Conservation (phyloP, 2,888 invertebrate genomes). For the Hirudinaria manillensis region DNA sequence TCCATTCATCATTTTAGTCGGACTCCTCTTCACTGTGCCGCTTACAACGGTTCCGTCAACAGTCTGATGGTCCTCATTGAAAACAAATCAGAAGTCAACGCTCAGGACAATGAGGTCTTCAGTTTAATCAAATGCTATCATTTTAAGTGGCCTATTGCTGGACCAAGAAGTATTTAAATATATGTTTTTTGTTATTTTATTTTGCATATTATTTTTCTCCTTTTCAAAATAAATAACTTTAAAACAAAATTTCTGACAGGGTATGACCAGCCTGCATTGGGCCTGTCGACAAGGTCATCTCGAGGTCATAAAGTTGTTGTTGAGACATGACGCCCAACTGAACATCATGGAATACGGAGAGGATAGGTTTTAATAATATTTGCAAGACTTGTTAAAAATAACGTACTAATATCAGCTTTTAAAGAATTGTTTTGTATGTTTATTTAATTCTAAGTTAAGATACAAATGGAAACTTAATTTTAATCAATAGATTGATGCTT, state of each 20-base stretch:
- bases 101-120: constrained; percentile 51
- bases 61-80: constrained; percentile 55
- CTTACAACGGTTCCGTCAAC: constrained; percentile 53
- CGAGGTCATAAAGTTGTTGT: constrained; percentile 52
- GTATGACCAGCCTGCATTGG: constrained; percentile 54
- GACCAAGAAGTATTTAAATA: neutral
- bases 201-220: neutral
- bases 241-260: constrained; percentile 36
- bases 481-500: neutral
- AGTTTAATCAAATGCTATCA: neutral
- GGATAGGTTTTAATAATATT: constrained; percentile 45
- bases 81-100: constrained; percentile 50
- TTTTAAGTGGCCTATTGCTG: constrained; percentile 2
- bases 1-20: constrained; percentile 37
- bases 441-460: no score
- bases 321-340: constrained; percentile 51
- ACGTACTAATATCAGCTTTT: neutral
- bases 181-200: neutral
- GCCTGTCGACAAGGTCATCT: constrained; percentile 53
- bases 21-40: constrained; percentile 54
- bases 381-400: neutral
- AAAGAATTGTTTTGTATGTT: neutral
- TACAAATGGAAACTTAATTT: neutral
- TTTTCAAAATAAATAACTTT: no score
- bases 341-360: constrained; percentile 54